Evolutionary conservation across 1,140 invertebrate genomes (phyloP).

Genomic region (Drosophila punjabiensis): DNA sequence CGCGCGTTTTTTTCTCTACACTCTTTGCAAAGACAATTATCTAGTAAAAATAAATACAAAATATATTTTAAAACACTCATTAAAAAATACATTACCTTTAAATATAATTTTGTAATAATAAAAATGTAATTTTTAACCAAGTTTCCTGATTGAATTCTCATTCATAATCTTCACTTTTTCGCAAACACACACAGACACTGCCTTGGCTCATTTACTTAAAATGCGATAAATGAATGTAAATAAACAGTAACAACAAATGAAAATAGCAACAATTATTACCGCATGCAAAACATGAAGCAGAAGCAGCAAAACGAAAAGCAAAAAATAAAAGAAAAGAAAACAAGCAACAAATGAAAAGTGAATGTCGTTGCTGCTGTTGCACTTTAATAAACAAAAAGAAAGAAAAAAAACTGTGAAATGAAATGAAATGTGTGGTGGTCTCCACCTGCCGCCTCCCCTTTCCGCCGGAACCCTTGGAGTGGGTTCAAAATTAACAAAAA

Average conservation of each 20-base stretch:
- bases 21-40: not conserved
- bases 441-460: slow-evolving; percentile 21
- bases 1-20: not conserved
- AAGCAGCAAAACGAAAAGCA: slow-evolving; percentile 14
- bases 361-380: slow-evolving; percentile 48
- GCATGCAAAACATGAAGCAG: slow-evolving; percentile 40
- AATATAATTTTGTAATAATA: not conserved
- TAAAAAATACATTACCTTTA: not conserved
- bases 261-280: slow-evolving; percentile 36
- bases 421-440: slow-evolving; percentile 45
- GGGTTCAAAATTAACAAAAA: slow-evolving; percentile 46
- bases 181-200: not conserved
- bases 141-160: not conserved
- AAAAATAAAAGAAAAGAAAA: slow-evolving; percentile 18
- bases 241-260: slow-evolving; percentile 13
- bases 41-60: not conserved
- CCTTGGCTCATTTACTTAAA: slow-evolving; percentile 10
- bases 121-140: not conserved
- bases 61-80: not conserved
- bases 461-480: slow-evolving; percentile 16
- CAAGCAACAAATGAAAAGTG: slow-evolving; percentile 57
- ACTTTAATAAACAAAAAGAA: slow-evolving; percentile 33
- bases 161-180: not conserved
- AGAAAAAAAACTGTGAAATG: slow-evolving; percentile 31
- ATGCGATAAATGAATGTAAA: slow-evolving; percentile 28